Evolutionary conservation across 2,113 vertebrate genomes (phyloP).

Genomic region (Nanger granti): DNA sequence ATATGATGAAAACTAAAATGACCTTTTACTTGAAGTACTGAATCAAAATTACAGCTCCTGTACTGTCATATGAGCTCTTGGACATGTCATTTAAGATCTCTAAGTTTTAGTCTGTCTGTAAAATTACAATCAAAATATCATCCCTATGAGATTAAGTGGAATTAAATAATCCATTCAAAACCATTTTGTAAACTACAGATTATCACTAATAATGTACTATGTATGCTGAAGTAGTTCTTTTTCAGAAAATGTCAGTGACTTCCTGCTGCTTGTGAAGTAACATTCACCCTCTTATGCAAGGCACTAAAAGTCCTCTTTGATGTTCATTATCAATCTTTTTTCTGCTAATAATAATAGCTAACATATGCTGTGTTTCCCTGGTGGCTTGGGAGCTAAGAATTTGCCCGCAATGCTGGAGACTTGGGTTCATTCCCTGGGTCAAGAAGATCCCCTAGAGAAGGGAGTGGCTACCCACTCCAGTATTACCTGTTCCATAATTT

Average conservation of each 20-base stretch:
- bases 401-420: rapidly evolving
- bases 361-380: not conserved
- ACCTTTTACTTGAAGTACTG: not conserved
- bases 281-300: not conserved
- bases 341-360: not conserved
- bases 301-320: not conserved
- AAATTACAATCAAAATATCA: not conserved
- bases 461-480: not conserved
- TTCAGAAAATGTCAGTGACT: not conserved
- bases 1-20: not conserved
- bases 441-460: not conserved
- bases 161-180: not conserved
- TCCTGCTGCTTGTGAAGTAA: not conserved
- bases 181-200: not conserved
- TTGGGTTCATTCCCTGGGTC: not conserved
- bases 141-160: not conserved
- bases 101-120: not conserved
- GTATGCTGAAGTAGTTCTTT: not conserved
- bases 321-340: not conserved
- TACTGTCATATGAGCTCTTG: not conserved
- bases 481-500: not conserved
- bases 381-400: not conserved
- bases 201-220: not conserved
- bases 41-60: not conserved
- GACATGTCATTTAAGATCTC: not conserved